Evolutionary conservation across 2,888 invertebrate genomes (phyloP).

Genomic region (Pristionchus arcanus): DNA sequence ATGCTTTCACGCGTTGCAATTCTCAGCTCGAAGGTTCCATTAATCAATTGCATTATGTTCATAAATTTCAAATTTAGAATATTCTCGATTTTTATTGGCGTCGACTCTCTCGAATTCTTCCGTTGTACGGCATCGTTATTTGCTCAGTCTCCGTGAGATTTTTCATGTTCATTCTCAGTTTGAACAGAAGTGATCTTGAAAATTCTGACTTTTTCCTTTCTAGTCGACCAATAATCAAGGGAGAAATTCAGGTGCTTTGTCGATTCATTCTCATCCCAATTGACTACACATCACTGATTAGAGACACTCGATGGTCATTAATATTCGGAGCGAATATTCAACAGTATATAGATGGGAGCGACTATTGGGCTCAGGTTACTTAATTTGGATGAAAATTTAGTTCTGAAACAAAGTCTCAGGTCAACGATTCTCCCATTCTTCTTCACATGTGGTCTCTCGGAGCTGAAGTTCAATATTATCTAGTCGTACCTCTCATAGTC

Average conservation of each 20-base stretch:
- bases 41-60: neutral
- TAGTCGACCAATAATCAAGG: neutral
- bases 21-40: neutral
- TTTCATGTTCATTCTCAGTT: neutral
- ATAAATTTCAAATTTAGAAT: neutral
- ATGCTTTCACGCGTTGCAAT: neutral
- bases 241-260: neutral
- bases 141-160: neutral
- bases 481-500: neutral
- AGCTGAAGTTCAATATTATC: constrained; percentile 16
- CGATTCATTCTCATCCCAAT: neutral
- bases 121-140: constrained; percentile 30
- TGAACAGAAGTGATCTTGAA: neutral
- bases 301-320: neutral
- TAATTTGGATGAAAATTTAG: neutral
- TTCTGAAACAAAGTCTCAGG: neutral
- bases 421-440: constrained; percentile 3
- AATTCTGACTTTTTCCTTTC: neutral
- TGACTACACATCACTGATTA: neutral
- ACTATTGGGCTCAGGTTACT: constrained; percentile 15
- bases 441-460: constrained; percentile 45
- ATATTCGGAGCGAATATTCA: neutral
- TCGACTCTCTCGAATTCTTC: constrained; percentile 12
- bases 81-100: constrained; percentile 21
- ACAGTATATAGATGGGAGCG: neutral